phyloP scores from a whole-genome alignment of 2,113 vertebrate genomes.

The Entomyzon cyanotis region DNA sequence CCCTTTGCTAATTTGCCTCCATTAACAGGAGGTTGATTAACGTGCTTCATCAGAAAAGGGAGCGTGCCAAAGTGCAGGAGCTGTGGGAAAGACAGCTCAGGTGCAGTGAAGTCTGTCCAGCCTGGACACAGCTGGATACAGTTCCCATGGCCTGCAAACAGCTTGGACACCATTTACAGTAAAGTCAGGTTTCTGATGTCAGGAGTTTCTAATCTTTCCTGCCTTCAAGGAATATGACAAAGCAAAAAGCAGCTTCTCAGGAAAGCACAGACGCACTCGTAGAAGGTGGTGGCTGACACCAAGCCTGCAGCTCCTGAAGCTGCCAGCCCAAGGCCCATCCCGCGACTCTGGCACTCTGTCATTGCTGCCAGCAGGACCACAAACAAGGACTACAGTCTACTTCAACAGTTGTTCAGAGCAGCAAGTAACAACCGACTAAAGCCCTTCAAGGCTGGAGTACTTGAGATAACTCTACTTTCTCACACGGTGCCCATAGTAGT shows the following conservation, averaged over 20 bases:
- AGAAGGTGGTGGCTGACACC: background rate
- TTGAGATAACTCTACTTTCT: background rate
- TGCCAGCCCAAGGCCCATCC: background rate
- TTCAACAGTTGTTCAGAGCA: background rate
- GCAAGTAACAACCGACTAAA: background rate
- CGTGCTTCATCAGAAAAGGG: background rate
- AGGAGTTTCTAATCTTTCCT: background rate
- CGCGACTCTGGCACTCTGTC: background rate
- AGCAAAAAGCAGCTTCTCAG: background rate
- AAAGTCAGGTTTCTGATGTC: background rate
- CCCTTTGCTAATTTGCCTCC: background rate
- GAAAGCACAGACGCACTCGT: background rate
- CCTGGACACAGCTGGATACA: background rate
- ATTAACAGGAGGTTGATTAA: background rate
- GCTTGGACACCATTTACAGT: background rate
- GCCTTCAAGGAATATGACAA: background rate
- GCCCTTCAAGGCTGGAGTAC: background rate
- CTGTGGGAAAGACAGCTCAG: background rate
- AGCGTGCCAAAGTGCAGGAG: fast-evolving
- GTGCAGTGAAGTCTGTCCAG: background rate
- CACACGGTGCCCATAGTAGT: background rate
- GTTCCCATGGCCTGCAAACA: background rate
- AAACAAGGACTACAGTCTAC: background rate
- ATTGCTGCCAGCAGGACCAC: background rate
- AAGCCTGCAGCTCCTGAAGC: background rate